Base-by-base conservation (phyloP, 1,140 invertebrate genomes). In the Neomicropteryx cornuta region DNA sequence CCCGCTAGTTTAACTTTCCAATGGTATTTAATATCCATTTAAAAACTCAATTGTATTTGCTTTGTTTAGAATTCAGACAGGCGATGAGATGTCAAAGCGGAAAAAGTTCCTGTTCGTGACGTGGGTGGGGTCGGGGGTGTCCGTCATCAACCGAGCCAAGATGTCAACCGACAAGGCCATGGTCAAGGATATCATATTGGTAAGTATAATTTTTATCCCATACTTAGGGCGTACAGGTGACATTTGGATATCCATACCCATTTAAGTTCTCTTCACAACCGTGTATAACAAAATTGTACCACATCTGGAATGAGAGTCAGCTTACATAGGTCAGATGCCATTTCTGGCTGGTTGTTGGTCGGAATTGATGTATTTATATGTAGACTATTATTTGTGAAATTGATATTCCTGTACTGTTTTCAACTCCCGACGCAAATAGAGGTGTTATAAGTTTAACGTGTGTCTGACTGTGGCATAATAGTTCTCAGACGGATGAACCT, bases 31-130 rank as follows among this genome's bases (percentile, higher is more conserved):
- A n/a, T n/a, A n/a, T n/a, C n/a, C n/a, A n/a, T n/a, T n/a, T n/a
- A n/a, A n/a, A n/a, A 27, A 27, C 13, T 27, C 13, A 13, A 8
- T 8, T 27, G 23, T 27, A 13, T 27, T 8, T 27, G 23, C 13
- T 8, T 27, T 19, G n/a, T 27, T 6, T 50, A 71, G 70, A 52
- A 61, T 77, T 51, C 75, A 80, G 57, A 80, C 80, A 56, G 83
- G 83, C 16, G 83, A 87, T 51, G 83, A 86, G 56, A 73, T 87
- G 78, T 84, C 81, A 38, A 82, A 82, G 62, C 64, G 83, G 48
- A 75, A 76, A 52, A 86, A 85, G 59, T 87, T 87, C 57, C 69
- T 81, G 32, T 76, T 87, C 45, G 65, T 87, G 24, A 82, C 81
- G 43, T 87, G 82, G 82, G 73, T 82, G 31, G 83, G 83, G 4